Evolutionary conservation across 2,797 vertebrate genomes (phyloP), one percentile per base, ranked within the genome.

Genomic region (Chaetophractus vellerosus): DNA sequence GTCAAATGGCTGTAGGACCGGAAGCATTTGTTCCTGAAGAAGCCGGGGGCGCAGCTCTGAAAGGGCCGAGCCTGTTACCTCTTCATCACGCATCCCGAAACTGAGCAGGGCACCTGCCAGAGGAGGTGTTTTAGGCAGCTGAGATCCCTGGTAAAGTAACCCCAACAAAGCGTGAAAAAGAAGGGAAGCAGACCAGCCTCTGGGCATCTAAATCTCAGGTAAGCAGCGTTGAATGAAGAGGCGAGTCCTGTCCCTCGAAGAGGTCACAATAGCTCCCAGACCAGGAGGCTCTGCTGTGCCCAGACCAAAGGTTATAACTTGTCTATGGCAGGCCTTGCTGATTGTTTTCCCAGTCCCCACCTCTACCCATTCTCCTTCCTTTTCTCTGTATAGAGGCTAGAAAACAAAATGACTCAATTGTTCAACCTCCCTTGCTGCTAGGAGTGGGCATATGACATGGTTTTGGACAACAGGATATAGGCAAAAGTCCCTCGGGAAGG

Each of bases 391-490:
- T 50, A 61, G 12, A 74, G 1, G 1, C 38, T 48, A 14, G 7
- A 78, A 83, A 33, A 36, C 1, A 8, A 71, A 61, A 63, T 28
- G 0, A 15, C 21, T 78, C 64, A 9, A 2, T 57, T 15, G 38
- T 26, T 10, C 31, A 1, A 8, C 45, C 19, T 75, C 12, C 50
- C 18, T 55, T 24, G 28, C 5, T 26, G 26, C 63, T 23, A 66
- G 33, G 36, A 31, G 33, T 52, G 2, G 59, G 21, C 63, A 31
- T 0, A 0, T 9, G 64, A 26, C n/a, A 38, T 0, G 9, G 48
- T 9, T 33, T 68, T 89, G 28, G 69, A 59, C 23, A 41, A 4
- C 21, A 45, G 28, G 15, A 71, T 14, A 31, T 66, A 71, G 31
- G 52, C 52, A 48, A 9, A 75, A 80, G 38, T 45, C 21, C 38